Evolutionary conservation across 2,888 invertebrate species (phyloP), one percentile per base, ranked within the genome.

Genomic region (Mechanitis messenoides): DNA sequence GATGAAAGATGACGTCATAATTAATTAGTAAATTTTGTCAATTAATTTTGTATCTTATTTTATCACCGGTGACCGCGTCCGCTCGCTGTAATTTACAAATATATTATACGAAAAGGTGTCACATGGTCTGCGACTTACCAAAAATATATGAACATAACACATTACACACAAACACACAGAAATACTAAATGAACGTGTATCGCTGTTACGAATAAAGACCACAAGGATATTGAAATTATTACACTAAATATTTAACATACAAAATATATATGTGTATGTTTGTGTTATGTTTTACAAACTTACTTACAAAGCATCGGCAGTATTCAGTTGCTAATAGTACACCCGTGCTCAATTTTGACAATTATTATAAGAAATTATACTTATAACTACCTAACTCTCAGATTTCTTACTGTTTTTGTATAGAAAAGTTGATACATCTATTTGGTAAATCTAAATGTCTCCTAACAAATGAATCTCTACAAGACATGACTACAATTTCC

Each of bases 401-500:
- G 84, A 80, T 66, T 73, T 72, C 84, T 87, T 88, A 85, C 80
- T 85, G 84, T 83, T 73, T 81, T 83, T 81, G 79, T 86, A 87
- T 89, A 90, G 89, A 89, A 89, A 90, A 89, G 79, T 87, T 83
- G 85, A 88, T 89, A 89, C 88, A 87, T 77, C 89, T 89, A 90
- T 85, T 86, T 87, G 87, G 87, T 90, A 89, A 82, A 84, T 79
- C 89, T 90, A 90, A 85, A 85, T 84, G 87, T 84, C 78, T 75
- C 77, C 85, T 87, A 87, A 84, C 73, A 87, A 89, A 87, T 81
- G 80, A 88, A 88, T 84, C 80, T 81, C 87, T 89, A 89, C 86
- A 81, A 90, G 87, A 88, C 84, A 87, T 87, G 88, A 88, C 89
- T 90, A 89, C 87, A 89, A 87, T 90, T 89, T 90, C 87, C 88